Base-by-base conservation (phyloP, 1,140 invertebrate species). In the Coelopa frigida region DNA sequence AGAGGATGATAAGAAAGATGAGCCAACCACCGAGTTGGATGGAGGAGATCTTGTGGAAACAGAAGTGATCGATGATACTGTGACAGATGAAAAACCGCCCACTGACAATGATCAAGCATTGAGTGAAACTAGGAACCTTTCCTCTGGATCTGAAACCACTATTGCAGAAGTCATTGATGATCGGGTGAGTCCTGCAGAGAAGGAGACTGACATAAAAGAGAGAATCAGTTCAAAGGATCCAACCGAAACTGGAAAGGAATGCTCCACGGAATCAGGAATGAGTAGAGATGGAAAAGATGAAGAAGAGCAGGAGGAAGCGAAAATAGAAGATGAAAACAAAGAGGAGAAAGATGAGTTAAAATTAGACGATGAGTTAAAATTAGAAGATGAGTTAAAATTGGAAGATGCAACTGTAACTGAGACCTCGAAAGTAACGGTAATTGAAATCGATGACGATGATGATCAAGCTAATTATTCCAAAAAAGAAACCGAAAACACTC, bases 231-330 rank as follows among this genome's bases (percentile, higher is more conserved):
- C 27, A 12, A n/a, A 23, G 2, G 21, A 23, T 8, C 2, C 12
- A 11, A 4, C 18, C 21, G 20, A 38, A 7, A 14, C 29, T 33
- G 14, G n/a, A 17, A 29, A 29, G 14, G 18, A 44, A 44, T 22
- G 5, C 7, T 18, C 27, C 12, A 18, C 12, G 12, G 18, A 18
- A 11, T 6, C 36, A 5, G 36, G 12, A 38, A 38, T 20, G 3
- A 18, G 3, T 38, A 15, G 22, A 38, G 32, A 38, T 36, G 49
- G 46, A 11, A 18, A 43, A 11, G 38, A 42, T 11, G 37, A 35
- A 7, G 38, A 27, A 12, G 10, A n/a, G 11, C 24, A 7, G 17
- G 6, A 14, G 1, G 18, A 29, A 38, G 10, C 23, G 18, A 17
- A 44, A 33, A 24, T 18, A 26, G 22, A 1, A 21, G 31, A 36